A percentile compares a stretch with the other conserved stretches of the same genome.
These are phyloP conservation scores for Telenomus remus DNA, from an alignment of 1,140 invertebrate genomes.

Conservation along the genomic window DNA sequence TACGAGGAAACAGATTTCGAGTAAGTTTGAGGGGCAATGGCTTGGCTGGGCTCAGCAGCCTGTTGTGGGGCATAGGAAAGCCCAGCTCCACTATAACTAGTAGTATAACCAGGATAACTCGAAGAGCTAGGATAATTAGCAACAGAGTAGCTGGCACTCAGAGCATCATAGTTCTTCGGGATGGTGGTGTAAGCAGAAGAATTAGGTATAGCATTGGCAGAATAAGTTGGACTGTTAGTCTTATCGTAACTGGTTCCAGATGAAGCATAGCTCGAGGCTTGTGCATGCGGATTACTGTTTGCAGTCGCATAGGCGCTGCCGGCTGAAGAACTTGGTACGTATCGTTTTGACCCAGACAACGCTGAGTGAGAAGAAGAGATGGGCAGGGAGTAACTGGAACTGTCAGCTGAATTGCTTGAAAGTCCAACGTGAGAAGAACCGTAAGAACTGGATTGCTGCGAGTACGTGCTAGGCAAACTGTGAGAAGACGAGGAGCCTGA, in stretches of 20 bases:
- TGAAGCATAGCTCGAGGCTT: slow-evolving; percentile 30
- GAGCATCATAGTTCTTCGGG: slow-evolving; percentile 22
- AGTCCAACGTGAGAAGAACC: slow-evolving; percentile 51
- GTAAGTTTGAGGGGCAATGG: slow-evolving; percentile 4
- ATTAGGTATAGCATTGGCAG: slow-evolving; percentile 8
- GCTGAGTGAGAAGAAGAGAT: slow-evolving; percentile 57
- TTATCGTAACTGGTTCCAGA: slow-evolving; percentile 44
- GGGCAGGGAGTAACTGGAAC: slow-evolving; percentile 64
- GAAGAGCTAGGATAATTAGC: slow-evolving; percentile 21
- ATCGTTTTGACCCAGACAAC: slow-evolving; percentile 49
- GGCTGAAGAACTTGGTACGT: slow-evolving; percentile 59
- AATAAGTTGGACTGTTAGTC: slow-evolving; percentile 14
- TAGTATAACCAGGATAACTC: slow-evolving; percentile 4
- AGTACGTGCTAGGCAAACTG: slow-evolving; percentile 38
- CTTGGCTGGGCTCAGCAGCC: not conserved
- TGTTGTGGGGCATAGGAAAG: not conserved
- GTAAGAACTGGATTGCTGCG: slow-evolving; percentile 52
- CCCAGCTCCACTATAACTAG: slow-evolving; percentile 41
- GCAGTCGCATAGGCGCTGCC: slow-evolving; percentile 55
- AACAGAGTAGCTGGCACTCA: too few relatives aligned
- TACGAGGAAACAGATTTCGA: slow-evolving; percentile 29
- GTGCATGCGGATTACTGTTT: slow-evolving; percentile 19
- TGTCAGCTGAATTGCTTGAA: slow-evolving; percentile 61
- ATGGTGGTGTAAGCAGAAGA: slow-evolving; percentile 17
- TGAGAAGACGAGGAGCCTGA: slow-evolving; percentile 31